Percentiles rank a stretch among this genome's conserved stretches.
Evolutionary conservation across 2,888 invertebrate species (phyloP).

Genomic region (Caenorhabditis sulstoni): DNA sequence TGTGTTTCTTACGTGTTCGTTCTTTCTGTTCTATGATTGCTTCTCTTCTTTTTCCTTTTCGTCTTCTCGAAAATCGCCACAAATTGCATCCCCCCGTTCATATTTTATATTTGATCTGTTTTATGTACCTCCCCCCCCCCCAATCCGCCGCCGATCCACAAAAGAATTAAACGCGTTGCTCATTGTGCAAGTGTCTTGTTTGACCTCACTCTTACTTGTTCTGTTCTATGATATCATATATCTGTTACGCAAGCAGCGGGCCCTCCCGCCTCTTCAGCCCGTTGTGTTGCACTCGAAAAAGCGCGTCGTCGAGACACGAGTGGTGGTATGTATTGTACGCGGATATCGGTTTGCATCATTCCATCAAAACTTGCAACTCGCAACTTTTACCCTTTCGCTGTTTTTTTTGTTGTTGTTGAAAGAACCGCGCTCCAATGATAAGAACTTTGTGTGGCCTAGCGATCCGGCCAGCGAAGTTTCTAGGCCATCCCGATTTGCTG

Average conservation of each 20-base stretch:
- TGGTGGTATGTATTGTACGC: background rate
- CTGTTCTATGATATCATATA: constrained; percentile 41
- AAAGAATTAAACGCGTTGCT: background rate
- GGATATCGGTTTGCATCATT: background rate
- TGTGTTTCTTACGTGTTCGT: background rate
- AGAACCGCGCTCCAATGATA: too few relatives aligned
- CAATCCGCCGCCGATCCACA: background rate
- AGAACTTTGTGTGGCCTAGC: too few relatives aligned
- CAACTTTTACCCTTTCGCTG: too few relatives aligned
- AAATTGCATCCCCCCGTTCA: background rate
- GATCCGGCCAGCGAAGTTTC: too few relatives aligned
- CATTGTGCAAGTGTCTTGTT: background rate
- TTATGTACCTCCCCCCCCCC: background rate
- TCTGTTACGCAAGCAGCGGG: constrained; percentile 26
- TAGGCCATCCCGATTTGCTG: too few relatives aligned
- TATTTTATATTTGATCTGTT: constrained; percentile 2
- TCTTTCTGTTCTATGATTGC: background rate
- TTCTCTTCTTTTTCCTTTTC: background rate
- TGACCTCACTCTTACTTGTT: background rate
- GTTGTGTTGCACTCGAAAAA: constrained; percentile 18
- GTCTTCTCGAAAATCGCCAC: too few relatives aligned
- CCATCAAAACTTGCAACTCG: too few relatives aligned
- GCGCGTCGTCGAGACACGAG: constrained; percentile 4
- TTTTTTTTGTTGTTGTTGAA: too few relatives aligned
- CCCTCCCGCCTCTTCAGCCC: constrained; percentile 3